Base-by-base conservation (phyloP, 2,797 vertebrate species). In the Melanotaenia trifasciata region DNA sequence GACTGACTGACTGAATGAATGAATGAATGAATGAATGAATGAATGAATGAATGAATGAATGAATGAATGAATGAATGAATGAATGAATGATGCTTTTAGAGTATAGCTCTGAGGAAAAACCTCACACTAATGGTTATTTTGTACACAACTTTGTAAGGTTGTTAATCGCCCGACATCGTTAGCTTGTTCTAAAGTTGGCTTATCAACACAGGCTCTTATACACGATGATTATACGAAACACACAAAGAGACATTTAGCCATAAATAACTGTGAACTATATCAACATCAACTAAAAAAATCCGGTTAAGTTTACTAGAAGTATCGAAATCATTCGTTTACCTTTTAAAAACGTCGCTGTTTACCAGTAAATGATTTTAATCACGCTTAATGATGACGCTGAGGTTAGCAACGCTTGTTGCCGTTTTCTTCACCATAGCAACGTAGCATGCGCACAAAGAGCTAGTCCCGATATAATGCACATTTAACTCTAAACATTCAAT, bases 391-490 rank as follows among this genome's bases (percentile, higher is more conserved):
- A 92, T 91, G 93, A 94, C 92, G 90, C 87, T n/a, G 1, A 13
- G 18, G 33, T 20, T 30, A 57, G 62, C 84, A 57, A 83, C 83
- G 72, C 84, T 81, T 80, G 83, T 84, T 82, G 72, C 5, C 63
- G 36, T 45, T 58, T 36, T 14, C 78, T 0, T 93, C 88, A 82
- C 93, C 89, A 92, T 93, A 81, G 87, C 80, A 94, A 95, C 93
- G 64, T 16, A 4, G 74, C 76, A 74, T 33, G 20, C 51, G 58
- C 74, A 28, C 78, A 70, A 7, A 85, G 80, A 86, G 16, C 53
- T 65, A 63, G 3, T 82, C 0, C 2, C 0, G 3, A 60, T n/a
- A 78, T 84, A 81, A 32, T 24, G 3, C 20, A 7, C 2, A 8
- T 47, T 33, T 20, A 1, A 36, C 33, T 62, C 0, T 13, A 58